Evolutionary conservation across 2,888 invertebrate species (phyloP).

Genomic region (Gymnosoma rotundatum): DNA sequence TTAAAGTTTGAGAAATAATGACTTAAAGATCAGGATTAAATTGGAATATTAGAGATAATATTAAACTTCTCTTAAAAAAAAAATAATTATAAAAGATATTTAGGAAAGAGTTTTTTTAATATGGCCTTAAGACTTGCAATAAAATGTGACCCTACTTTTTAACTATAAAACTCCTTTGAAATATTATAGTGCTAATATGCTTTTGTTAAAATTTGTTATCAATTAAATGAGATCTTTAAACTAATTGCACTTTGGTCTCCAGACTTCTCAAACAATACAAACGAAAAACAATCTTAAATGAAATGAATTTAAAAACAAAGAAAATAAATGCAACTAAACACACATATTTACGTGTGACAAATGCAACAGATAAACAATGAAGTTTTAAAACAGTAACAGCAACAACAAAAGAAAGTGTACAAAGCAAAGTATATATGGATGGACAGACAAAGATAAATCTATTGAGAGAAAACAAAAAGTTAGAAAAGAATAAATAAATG

Average conservation of each 20-base stretch:
- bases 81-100: too few species aligned
- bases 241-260: constrained; percentile 46
- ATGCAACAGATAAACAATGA: not conserved
- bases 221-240: constrained; percentile 55
- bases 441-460: constrained; percentile 13
- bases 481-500: not conserved
- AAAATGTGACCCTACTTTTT: too few species aligned
- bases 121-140: too few species aligned
- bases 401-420: not conserved
- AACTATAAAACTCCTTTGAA: too few species aligned
- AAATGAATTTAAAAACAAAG: not conserved
- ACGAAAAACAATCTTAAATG: not conserved
- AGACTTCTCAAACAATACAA: constrained; percentile 15
- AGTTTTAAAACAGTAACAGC: not conserved
- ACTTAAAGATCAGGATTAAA: too few species aligned
- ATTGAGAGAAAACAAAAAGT: not conserved
- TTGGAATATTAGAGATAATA: too few species aligned
- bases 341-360: constrained; percentile 43
- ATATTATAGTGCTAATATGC: too few species aligned
- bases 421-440: not conserved
- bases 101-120: too few species aligned
- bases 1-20: too few species aligned
- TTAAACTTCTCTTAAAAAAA: too few species aligned
- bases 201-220: constrained; percentile 37
- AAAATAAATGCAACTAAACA: constrained; percentile 38